phyloP scores from a whole-genome alignment of 2,797 vertebrate species.

The Cossypha caffra region DNA sequence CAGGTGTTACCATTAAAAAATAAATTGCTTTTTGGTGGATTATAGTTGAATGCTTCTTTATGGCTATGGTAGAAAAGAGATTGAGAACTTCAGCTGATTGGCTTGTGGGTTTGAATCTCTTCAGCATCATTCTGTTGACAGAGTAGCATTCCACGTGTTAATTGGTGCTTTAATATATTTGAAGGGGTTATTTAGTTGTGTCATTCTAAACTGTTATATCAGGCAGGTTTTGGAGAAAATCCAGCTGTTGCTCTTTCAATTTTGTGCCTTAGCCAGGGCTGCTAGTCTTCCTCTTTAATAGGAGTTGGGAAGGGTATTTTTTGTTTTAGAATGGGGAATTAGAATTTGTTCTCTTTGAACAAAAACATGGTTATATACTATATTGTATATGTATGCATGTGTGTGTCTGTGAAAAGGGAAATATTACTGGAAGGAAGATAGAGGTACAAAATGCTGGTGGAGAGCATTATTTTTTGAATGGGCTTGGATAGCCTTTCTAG shows the following conservation, averaged over 20 bases:
- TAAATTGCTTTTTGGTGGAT: neutral
- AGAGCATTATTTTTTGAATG: neutral
- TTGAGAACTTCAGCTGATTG: neutral
- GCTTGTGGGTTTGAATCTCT: neutral
- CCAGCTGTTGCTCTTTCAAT: neutral
- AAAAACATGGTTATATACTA: accelerated
- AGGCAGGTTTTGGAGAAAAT: neutral
- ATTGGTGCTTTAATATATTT: neutral
- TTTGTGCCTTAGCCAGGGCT: neutral
- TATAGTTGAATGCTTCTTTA: accelerated
- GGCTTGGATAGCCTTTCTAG: neutral
- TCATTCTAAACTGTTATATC: neutral
- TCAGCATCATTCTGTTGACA: neutral
- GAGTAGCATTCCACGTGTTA: neutral
- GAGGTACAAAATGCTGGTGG: neutral
- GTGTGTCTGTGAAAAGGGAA: neutral
- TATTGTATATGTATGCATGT: neutral
- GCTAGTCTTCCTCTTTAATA: neutral
- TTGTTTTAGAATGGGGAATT: neutral
- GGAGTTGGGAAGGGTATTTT: neutral
- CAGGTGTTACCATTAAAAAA: neutral
- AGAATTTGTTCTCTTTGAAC: neutral
- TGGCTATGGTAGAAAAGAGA: neutral
- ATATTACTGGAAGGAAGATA: neutral
- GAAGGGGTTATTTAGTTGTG: neutral